phyloP scores from a whole-genome alignment of 2,797 vertebrate genomes.

The Ctenopoma kingsleyae region DNA sequence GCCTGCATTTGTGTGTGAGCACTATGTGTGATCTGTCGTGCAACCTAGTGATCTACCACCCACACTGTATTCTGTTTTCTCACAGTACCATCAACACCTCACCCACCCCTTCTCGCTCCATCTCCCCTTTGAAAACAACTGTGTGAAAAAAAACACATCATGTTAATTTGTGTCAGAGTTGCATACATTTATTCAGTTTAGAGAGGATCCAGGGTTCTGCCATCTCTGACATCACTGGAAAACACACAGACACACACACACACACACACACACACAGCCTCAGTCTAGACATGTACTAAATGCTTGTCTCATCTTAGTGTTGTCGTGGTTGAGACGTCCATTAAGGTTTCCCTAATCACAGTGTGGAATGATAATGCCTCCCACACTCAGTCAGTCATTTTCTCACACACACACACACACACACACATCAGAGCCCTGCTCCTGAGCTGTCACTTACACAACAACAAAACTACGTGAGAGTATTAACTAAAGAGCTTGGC shows the following conservation, averaged over 20 bases:
- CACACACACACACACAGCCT: conserved; percentile 14
- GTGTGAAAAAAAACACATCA: conserved; percentile 7
- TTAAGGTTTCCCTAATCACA: conserved; percentile 76
- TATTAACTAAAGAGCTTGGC: conserved; percentile 67
- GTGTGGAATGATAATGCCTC: conserved; percentile 64
- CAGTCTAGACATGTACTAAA: conserved; percentile 66
- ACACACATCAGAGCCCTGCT: conserved; percentile 26
- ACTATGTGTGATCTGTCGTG: conserved; percentile 7
- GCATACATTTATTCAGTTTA: conserved; percentile 26
- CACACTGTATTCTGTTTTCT: conserved; percentile 20
- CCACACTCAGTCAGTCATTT: conserved; percentile 43
- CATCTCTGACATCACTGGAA: conserved; percentile 24
- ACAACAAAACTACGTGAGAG: conserved; percentile 63
- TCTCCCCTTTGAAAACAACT: conserved; percentile 9
- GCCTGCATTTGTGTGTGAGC: not conserved
- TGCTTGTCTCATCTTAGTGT: conserved; percentile 60
- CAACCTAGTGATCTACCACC: conserved; percentile 33
- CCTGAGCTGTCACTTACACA: conserved; percentile 48
- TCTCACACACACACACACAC: not conserved
- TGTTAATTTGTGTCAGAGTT: conserved; percentile 55
- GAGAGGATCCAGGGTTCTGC: conserved; percentile 35
- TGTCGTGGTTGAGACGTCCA: conserved; percentile 62
- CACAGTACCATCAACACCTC: conserved; percentile 15
- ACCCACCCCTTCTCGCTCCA: not conserved
- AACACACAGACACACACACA: conserved; percentile 15